phyloP scores from a whole-genome alignment of 2,888 invertebrate genomes.

The Orthosia incerta region DNA sequence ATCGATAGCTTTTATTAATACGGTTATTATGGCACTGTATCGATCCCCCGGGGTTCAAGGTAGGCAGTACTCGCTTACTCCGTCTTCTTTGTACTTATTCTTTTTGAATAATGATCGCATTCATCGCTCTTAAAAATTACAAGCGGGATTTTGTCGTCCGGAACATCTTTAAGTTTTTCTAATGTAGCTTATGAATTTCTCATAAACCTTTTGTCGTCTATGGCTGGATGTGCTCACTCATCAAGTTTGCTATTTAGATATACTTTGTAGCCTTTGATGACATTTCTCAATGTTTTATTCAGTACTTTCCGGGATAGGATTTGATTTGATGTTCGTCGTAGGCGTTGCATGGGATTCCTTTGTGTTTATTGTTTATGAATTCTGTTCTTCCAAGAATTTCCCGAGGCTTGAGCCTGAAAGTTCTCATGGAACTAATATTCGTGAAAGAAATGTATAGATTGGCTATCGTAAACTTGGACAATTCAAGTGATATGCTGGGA shows the following conservation, averaged over 20 bases:
- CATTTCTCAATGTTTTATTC: conserved; percentile 45
- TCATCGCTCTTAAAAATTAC: conserved; percentile 42
- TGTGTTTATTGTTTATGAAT: conserved; percentile 45
- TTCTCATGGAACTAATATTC: conserved; percentile 10
- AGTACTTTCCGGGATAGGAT: conserved; percentile 31
- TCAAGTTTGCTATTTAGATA: conserved; percentile 44
- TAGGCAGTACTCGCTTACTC: conserved; percentile 66
- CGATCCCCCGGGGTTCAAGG: conserved; percentile 78
- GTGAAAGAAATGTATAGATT: conserved; percentile 9
- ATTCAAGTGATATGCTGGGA: background rate
- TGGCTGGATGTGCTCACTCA: conserved; percentile 30
- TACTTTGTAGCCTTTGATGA: conserved; percentile 29
- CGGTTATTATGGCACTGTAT: conserved; percentile 69
- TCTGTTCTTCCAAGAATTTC: conserved; percentile 14
- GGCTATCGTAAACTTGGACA: conserved; percentile 12
- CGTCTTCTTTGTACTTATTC: conserved; percentile 49
- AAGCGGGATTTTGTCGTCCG: conserved; percentile 43
- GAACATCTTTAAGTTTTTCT: conserved; percentile 24
- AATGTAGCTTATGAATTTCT: conserved; percentile 41
- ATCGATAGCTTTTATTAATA: conserved; percentile 71
- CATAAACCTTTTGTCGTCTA: conserved; percentile 37
- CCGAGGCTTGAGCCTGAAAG: background rate
- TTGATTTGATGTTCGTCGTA: conserved; percentile 27
- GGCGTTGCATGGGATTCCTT: conserved; percentile 24
- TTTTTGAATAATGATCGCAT: conserved; percentile 55